These are phyloP conservation scores for Trissoscelio sp. DNA, from an alignment of 2,888 invertebrate species.

Conservation along the genomic window DNA sequence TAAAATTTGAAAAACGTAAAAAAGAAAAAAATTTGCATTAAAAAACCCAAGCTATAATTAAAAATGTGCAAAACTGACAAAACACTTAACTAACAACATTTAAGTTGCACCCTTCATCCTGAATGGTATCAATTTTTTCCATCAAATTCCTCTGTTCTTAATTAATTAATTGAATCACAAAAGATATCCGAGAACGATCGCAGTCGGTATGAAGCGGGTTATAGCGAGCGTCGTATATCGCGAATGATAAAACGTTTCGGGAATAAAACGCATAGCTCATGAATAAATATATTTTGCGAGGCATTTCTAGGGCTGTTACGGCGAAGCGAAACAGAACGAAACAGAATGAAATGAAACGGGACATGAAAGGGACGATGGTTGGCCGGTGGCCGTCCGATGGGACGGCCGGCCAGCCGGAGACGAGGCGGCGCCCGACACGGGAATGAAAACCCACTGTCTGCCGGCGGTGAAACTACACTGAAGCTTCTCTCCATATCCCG, in stretches of 20 bases:
- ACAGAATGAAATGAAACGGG: conserved; percentile 41
- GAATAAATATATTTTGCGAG: conserved; percentile 63
- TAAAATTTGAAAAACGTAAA: too few species aligned
- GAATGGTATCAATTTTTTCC: conserved; percentile 39
- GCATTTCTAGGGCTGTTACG: conserved; percentile 51
- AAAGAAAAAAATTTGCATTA: not conserved
- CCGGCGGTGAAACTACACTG: conserved; percentile 81
- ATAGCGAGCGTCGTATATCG: conserved; percentile 22
- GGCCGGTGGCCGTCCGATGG: conserved; percentile 45
- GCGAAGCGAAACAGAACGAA: conserved; percentile 31
- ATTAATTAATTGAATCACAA: conserved; percentile 62
- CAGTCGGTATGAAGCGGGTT: not conserved
- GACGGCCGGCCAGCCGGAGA: conserved; percentile 54
- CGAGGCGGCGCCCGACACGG: conserved; percentile 61
- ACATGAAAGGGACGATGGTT: conserved; percentile 61
- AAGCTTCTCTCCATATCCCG: conserved; percentile 81
- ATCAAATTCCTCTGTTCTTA: conserved; percentile 35
- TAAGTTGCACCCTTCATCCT: conserved; percentile 3
- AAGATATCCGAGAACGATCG: conserved; percentile 54
- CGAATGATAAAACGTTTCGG: conserved; percentile 38
- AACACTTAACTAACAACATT: not conserved
- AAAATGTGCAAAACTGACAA: too few species aligned
- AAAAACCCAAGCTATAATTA: not conserved
- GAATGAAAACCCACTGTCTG: conserved; percentile 80
- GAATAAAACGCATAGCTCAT: conserved; percentile 50